These are phyloP conservation scores for Leptinotarsa rubiginosa DNA, from an alignment of 2,888 invertebrate species.

Conservation along the genomic window DNA sequence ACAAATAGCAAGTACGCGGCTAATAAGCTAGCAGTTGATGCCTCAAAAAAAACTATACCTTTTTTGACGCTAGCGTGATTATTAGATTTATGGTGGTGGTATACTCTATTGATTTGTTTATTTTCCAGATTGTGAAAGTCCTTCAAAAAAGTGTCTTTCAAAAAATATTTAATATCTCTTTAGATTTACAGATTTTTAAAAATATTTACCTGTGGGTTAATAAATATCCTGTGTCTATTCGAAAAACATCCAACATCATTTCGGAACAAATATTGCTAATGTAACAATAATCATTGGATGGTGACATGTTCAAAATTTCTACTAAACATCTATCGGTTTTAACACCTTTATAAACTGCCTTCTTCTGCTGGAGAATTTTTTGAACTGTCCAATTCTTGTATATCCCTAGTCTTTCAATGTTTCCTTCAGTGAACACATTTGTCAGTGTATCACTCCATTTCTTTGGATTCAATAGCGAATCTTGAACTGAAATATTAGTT, in stretches of 20 bases:
- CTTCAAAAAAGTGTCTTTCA: no score
- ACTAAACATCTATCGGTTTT: slow-evolving; percentile 53
- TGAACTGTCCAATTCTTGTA: slow-evolving; percentile 53
- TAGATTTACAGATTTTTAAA: no score
- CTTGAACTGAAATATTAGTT: slow-evolving; percentile 37
- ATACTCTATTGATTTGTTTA: no score
- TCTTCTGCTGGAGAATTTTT: slow-evolving; percentile 48
- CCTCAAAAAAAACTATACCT: no score
- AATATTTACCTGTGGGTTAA: slow-evolving; percentile 54
- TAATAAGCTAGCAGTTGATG: no score
- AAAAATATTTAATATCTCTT: no score
- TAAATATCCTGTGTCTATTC: slow-evolving; percentile 56
- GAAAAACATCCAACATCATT: slow-evolving; percentile 51
- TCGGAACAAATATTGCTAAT: slow-evolving; percentile 45
- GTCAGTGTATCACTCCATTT: slow-evolving; percentile 47
- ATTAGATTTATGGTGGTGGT: no score
- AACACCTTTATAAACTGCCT: slow-evolving; percentile 51
- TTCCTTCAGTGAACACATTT: slow-evolving; percentile 30
- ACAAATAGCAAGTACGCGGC: no score
- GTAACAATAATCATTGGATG: slow-evolving; percentile 42
- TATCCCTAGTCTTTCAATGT: slow-evolving; percentile 48
- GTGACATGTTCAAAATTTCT: slow-evolving; percentile 50
- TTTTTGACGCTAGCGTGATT: no score
- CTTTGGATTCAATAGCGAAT: slow-evolving; percentile 43
- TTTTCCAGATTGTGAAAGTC: no score